phyloP scores from a whole-genome alignment of 2,888 invertebrate genomes.

The Eledona agricola region DNA sequence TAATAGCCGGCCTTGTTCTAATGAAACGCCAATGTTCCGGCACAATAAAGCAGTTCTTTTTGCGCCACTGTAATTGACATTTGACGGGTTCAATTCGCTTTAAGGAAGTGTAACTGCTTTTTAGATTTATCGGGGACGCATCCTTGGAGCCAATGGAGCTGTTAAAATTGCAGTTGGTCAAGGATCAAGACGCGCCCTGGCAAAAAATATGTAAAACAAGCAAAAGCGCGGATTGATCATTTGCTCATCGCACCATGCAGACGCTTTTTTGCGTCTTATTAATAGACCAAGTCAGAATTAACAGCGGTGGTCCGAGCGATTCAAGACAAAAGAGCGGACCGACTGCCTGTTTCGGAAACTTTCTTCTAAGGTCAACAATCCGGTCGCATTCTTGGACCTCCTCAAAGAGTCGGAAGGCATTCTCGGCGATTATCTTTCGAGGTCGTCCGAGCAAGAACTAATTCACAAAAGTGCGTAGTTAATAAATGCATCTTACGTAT shows the following conservation, averaged over 20 bases:
- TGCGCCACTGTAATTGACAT: constrained; percentile 15
- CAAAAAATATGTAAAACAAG: too few species aligned
- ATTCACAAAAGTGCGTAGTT: constrained; percentile 32
- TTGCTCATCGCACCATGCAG: too few species aligned
- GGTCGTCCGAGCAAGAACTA: constrained; percentile 20
- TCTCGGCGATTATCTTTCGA: constrained; percentile 26
- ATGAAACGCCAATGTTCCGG: constrained; percentile 23
- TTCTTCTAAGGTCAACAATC: constrained; percentile 33
- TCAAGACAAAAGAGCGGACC: constrained; percentile 5
- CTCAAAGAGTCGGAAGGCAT: constrained; percentile 22
- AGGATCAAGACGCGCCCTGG: too few species aligned
- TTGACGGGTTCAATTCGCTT: constrained; percentile 7
- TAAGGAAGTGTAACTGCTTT: constrained; percentile 6
- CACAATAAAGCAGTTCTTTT: constrained; percentile 13
- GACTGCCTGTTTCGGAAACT: constrained; percentile 29
- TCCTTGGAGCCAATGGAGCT: constrained; percentile 1
- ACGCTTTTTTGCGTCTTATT: constrained; percentile 6
- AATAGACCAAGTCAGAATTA: constrained; percentile 15
- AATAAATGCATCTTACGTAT: constrained; percentile 38
- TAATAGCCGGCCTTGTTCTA: constrained; percentile 15
- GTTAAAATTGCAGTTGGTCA: constrained; percentile 4
- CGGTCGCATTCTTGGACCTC: constrained; percentile 31
- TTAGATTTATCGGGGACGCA: constrained; percentile 1
- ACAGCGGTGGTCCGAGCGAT: constrained; percentile 1
- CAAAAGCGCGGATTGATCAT: too few species aligned